Conservation (phyloP, 1,140 invertebrate genomes). For the Aphis gossypii region DNA sequence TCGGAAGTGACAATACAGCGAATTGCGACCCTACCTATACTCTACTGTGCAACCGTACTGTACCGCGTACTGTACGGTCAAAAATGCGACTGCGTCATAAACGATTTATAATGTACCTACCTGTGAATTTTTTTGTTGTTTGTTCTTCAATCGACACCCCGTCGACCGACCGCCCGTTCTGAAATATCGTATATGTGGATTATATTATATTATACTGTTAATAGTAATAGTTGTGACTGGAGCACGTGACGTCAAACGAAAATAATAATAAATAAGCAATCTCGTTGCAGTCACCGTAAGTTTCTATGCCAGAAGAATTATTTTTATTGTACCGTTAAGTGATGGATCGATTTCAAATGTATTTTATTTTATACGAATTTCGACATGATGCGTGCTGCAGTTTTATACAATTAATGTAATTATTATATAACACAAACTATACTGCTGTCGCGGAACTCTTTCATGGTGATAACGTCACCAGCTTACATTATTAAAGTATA, state of each 20-base stretch:
- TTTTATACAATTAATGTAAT: not conserved
- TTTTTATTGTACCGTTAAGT: not conserved
- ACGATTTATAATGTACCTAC: not conserved
- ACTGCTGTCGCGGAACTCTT: too few species aligned
- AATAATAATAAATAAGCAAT: not conserved
- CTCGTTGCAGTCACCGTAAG: not conserved
- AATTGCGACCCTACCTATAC: not conserved
- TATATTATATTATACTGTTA: not conserved
- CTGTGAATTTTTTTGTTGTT: not conserved
- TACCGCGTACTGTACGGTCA: not conserved
- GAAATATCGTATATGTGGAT: not conserved
- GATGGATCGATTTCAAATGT: not conserved
- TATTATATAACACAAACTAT: not conserved
- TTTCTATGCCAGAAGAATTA: not conserved
- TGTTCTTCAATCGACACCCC: not conserved
- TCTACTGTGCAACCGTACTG: not conserved
- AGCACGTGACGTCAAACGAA: not conserved
- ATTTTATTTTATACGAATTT: not conserved
- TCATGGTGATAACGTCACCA: not conserved
- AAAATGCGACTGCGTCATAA: not conserved
- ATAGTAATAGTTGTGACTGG: not conserved
- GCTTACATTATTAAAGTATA: not conserved
- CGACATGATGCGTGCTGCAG: not conserved
- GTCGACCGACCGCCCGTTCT: not conserved
- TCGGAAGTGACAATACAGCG: slow-evolving; percentile 39